Conservation (phyloP, 53 echinoderm and acorn worm species). For the Paracentrotus lividus region DNA sequence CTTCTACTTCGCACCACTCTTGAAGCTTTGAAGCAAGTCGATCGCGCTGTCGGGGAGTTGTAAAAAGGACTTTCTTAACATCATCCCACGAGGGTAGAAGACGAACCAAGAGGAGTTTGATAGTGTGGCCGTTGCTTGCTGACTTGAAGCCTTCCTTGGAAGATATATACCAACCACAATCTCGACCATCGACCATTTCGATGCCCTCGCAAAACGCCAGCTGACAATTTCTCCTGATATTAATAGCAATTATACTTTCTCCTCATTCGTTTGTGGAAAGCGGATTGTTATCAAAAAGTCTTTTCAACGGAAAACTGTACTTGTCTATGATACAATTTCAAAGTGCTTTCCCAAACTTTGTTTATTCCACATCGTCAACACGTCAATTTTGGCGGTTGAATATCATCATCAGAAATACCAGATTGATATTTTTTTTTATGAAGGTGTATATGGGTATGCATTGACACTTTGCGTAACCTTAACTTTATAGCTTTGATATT, state of each 20-base stretch:
- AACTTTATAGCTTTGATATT: neutral
- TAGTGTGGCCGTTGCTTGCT: slow-evolving; percentile 47
- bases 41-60: neutral
- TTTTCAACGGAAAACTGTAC: neutral
- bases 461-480: neutral
- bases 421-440: neutral
- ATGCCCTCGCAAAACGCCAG: neutral
- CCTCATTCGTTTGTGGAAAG: neutral
- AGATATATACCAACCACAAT: slow-evolving; percentile 38
- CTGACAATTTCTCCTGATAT: neutral
- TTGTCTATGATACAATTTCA: neutral
- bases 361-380: neutral
- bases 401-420: neutral
- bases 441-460: neutral
- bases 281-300: neutral
- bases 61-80: neutral
- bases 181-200: neutral
- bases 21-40: neutral
- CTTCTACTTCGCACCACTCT: neutral
- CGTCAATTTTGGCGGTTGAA: neutral
- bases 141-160: neutral
- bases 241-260: neutral
- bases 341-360: neutral
- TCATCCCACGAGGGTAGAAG: slow-evolving; percentile 12
- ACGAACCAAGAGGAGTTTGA: slow-evolving; percentile 5